Evolutionary conservation across 2,113 vertebrate genomes (phyloP).

Genomic region (Bos indicus): DNA sequence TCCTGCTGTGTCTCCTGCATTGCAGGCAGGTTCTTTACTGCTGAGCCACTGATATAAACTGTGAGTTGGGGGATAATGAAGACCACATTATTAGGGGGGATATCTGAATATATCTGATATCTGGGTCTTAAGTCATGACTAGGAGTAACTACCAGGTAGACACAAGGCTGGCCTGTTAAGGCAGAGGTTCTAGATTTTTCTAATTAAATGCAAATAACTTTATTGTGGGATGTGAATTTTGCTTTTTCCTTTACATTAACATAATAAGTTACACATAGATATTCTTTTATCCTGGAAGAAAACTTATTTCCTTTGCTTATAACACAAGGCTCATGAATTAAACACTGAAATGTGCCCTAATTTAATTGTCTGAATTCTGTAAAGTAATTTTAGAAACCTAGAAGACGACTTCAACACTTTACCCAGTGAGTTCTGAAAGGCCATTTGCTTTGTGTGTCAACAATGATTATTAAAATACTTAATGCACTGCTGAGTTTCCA

Average conservation of each 20-base stretch:
- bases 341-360: neutral
- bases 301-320: neutral
- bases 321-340: neutral
- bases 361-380: conserved; percentile 8
- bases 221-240: neutral
- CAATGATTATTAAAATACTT: conserved; percentile 68
- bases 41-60: neutral
- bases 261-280: neutral
- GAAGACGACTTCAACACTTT: conserved; percentile 21
- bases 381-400: conserved; percentile 49
- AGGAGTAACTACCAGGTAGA: neutral
- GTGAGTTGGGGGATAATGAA: neutral
- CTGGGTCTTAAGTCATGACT: neutral
- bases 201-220: conserved; percentile 10
- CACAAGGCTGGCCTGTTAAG: neutral
- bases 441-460: conserved; percentile 45
- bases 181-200: neutral
- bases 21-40: neutral
- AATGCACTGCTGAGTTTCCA: conserved; percentile 67
- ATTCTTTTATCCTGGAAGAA: neutral
- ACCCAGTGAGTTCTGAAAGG: conserved; percentile 47
- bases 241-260: neutral
- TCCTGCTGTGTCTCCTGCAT: neutral
- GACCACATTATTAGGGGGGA: neutral
- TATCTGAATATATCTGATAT: neutral